These are phyloP conservation scores for Pseudococcus viburni DNA, from an alignment of 2,888 invertebrate genomes.

Conservation along the genomic window DNA sequence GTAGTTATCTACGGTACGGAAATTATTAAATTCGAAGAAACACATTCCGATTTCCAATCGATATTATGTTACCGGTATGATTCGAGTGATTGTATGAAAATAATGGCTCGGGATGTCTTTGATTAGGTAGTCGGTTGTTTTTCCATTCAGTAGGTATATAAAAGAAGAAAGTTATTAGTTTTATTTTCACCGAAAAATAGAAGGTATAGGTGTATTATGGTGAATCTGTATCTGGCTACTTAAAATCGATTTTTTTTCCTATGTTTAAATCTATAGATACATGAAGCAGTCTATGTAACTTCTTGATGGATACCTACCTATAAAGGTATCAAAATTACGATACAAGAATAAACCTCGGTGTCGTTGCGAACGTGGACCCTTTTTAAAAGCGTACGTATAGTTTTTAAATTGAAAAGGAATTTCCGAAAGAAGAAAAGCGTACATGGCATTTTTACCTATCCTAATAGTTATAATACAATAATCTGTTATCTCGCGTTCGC, in stretches of 20 bases:
- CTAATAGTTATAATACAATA: slow-evolving; percentile 42
- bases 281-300: too few species aligned
- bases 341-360: not conserved
- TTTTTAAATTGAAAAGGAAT: not conserved
- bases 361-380: not conserved
- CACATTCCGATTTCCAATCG: slow-evolving; percentile 41
- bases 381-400: not conserved
- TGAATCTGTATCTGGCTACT: not conserved
- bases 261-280: too few species aligned
- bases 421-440: slow-evolving; percentile 15
- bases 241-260: too few species aligned
- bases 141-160: not conserved
- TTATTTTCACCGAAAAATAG: slow-evolving; percentile 21
- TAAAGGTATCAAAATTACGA: not conserved
- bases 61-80: slow-evolving; percentile 6
- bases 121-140: not conserved
- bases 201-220: too few species aligned
- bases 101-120: not conserved
- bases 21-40: slow-evolving; percentile 27
- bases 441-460: not conserved
- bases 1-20: slow-evolving; percentile 4
- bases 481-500: slow-evolving; percentile 42
- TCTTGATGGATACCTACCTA: too few species aligned
- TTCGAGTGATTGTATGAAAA: slow-evolving; percentile 32
- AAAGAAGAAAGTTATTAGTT: slow-evolving; percentile 25